phyloP scores from a whole-genome alignment of 2,113 vertebrate genomes.

The Actinemys pallida region DNA sequence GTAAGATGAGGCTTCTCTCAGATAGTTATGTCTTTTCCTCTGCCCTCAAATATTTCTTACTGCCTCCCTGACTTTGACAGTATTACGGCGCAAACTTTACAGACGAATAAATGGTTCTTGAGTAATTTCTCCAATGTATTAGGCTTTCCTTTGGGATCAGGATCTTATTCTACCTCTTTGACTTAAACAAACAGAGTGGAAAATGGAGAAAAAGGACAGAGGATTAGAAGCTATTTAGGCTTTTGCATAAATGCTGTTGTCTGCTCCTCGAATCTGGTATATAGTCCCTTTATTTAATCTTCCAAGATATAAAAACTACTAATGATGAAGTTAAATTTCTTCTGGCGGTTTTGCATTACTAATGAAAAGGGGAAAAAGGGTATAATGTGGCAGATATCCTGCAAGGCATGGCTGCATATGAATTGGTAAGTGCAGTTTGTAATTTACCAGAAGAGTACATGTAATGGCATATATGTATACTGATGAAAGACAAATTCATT shows the following conservation, averaged over 20 bases:
- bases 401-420: neutral
- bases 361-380: neutral
- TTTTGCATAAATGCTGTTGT: neutral
- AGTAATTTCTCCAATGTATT: neutral
- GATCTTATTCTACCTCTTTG: conserved; percentile 16
- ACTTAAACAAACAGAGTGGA: conserved; percentile 23
- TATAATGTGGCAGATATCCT: neutral
- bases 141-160: conserved; percentile 25
- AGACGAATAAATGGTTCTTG: neutral
- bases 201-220: neutral
- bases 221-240: neutral
- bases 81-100: neutral
- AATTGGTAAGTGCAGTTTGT: neutral
- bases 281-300: conserved; percentile 26
- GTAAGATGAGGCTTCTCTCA: neutral
- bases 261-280: neutral
- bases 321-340: neutral
- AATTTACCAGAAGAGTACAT: neutral
- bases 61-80: neutral
- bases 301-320: conserved; percentile 12
- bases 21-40: neutral
- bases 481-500: neutral
- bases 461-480: neutral
- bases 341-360: neutral
- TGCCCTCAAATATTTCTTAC: neutral